Conservation (phyloP, 2,113 vertebrate species). For the Microcebus lehilahytsara region DNA sequence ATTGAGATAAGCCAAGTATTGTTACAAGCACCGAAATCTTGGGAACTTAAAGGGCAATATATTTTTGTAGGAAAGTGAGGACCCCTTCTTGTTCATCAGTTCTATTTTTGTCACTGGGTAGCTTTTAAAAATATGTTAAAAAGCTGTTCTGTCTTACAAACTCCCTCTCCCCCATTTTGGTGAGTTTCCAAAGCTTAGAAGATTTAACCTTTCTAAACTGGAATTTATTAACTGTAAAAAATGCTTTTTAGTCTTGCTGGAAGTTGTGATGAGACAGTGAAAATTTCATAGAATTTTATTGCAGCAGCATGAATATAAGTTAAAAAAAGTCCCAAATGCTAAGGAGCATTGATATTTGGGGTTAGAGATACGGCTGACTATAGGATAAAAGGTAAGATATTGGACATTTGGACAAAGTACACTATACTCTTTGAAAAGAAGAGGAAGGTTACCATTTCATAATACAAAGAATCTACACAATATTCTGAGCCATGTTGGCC, state of each 20-base stretch:
- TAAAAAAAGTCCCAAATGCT: not conserved
- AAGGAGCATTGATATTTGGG: not conserved
- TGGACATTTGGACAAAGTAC: not conserved
- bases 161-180: not conserved
- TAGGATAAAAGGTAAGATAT: not conserved
- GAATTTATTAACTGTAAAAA: constrained; percentile 46
- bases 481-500: not conserved
- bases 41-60: not conserved
- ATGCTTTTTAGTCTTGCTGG: constrained; percentile 24
- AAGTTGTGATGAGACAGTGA: constrained; percentile 30
- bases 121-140: constrained; percentile 46
- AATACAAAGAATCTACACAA: not conserved
- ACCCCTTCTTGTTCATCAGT: not conserved
- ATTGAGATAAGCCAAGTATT: not conserved
- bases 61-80: not conserved
- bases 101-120: not conserved
- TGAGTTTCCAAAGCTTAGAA: constrained; percentile 19
- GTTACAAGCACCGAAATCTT: not conserved
- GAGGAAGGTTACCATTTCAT: not conserved
- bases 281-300: constrained; percentile 25
- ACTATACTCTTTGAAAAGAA: not conserved
- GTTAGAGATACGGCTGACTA: not conserved
- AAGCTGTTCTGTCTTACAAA: not conserved
- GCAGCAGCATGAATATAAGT: not conserved
- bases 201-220: constrained; percentile 46